Evolutionary conservation across 2,797 vertebrate species (phyloP), one percentile per base, ranked within the genome.

Genomic region (Melanogrammus aeglefinus): DNA sequence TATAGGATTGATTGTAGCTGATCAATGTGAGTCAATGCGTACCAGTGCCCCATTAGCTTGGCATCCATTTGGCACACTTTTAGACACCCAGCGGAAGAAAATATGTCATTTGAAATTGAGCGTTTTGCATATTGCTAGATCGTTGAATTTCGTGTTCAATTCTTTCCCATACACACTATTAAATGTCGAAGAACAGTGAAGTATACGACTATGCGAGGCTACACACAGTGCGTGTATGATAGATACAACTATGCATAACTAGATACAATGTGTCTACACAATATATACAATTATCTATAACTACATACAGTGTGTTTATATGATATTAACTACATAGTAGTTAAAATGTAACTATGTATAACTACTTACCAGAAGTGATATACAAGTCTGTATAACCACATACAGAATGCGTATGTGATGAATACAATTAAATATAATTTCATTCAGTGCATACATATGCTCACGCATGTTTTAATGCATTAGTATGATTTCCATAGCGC

Each of bases 401-500:
- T 16, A 47, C 44, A 47, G 41, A 31, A 8, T 57, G 41, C 63
- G 75, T 75, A n/a, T 76, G 47, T n/a, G 4, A 66, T 70, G 27
- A 7, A 70, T 70, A 70, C 24, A 70, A 29, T 9, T 39, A 16
- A 24, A 24, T 24, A 66, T 66, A 18, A 66, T 66, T 18, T 10
- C n/a, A 24, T 9, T 8, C 10, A 39, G 38, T 39, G 9, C 10
- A 27, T 70, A 39, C 10, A 27, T 70, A 71, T 31, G 69, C 6
- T 6, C 29, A 14, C 33, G 14, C 29, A 71, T 71, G 29, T 71
- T 29, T 71, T 27, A 27, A 70, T 70, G 13, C 18, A 71, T 33
- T 12, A 12, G 69, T 33, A 33, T 71, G 57, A 51, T 36, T 74
- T 83, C 57, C 76, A 51, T 66, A 44, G 66, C 39, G 18, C n/a